Evolutionary conservation across 2,888 invertebrate genomes (phyloP).

Genomic region (Caenorhabditis drosophilae): DNA sequence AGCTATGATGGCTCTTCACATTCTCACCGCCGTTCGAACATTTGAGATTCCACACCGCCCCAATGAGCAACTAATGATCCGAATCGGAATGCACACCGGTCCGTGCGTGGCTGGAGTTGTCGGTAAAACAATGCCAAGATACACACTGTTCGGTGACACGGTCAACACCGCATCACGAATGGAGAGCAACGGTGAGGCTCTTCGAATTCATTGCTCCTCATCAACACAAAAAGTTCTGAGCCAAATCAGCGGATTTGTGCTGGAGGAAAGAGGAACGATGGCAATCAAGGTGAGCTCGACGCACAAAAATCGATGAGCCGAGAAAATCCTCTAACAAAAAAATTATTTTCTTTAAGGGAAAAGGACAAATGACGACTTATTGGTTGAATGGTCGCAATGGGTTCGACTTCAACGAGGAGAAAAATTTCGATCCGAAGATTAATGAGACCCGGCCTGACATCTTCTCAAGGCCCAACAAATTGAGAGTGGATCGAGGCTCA

Average conservation of each 20-base stretch:
- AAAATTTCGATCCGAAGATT: conserved; percentile 13
- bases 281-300: too few species aligned
- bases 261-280: conserved; percentile 63
- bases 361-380: conserved; percentile 68
- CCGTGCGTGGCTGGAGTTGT: conserved; percentile 71
- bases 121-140: conserved; percentile 71
- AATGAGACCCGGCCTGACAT: conserved; percentile 52
- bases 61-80: conserved; percentile 57
- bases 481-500: conserved; percentile 17
- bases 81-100: conserved; percentile 69
- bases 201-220: conserved; percentile 66
- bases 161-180: conserved; percentile 72
- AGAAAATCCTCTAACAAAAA: too few species aligned
- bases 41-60: conserved; percentile 67
- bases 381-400: conserved; percentile 62
- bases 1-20: conserved; percentile 68
- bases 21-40: conserved; percentile 60
- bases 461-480: conserved; percentile 50
- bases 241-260: conserved; percentile 46
- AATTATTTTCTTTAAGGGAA: too few species aligned
- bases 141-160: conserved; percentile 70
- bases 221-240: conserved; percentile 51
- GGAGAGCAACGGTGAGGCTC: conserved; percentile 80
- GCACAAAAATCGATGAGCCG: too few species aligned
- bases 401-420: conserved; percentile 47